Evolutionary conservation across 2,113 vertebrate species (phyloP), one percentile per base, ranked within the genome.

Genomic region (Sporophila hypoxantha): DNA sequence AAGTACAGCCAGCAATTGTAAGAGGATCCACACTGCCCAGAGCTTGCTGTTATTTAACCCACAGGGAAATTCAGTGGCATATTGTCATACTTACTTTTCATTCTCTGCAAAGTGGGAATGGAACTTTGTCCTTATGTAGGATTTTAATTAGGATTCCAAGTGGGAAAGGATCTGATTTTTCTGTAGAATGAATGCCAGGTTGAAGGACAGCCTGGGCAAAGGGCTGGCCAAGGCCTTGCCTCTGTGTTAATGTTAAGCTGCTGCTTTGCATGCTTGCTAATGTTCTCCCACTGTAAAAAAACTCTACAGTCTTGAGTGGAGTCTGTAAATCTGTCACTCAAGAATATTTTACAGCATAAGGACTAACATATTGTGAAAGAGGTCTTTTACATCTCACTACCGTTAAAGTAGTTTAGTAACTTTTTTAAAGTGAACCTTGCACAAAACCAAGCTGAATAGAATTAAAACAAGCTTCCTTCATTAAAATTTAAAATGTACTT

Each of bases 181-280:
- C 12, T 34, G 6, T 4, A 2, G 49, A 39, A 23, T 0, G 1
- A 64, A 29, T 2, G 10, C 39, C 1, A 4, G 16, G 49, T n/a
- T 82, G 47, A 78, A 57, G 71, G 50, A 44, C 19, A 53, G 30
- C 12, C 14, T 2, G 3, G 53, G 42, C 62, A 36, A 70, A 77
- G 69, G 37, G 18, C 57, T 77, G 46, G 8, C 22, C 23, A 9
- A 55, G 27, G 44, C 52, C 14, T 70, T 67, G 15, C 14, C 10
- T 4, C 37, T 78, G 34, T 65, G 7, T 64, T 71, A 9, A 8
- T 41, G 18, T 42, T 70, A 61, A 70, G 15, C 29, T 76, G 27
- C 41, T 80, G 52, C 60, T 77, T 86, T 88, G 60, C 47, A 7
- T 3, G 1, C 30, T 66, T 82, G 13, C 8, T 76, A 3, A 12